Base-by-base conservation (phyloP, 1,140 invertebrate species). In the Solenopsis fugax region DNA sequence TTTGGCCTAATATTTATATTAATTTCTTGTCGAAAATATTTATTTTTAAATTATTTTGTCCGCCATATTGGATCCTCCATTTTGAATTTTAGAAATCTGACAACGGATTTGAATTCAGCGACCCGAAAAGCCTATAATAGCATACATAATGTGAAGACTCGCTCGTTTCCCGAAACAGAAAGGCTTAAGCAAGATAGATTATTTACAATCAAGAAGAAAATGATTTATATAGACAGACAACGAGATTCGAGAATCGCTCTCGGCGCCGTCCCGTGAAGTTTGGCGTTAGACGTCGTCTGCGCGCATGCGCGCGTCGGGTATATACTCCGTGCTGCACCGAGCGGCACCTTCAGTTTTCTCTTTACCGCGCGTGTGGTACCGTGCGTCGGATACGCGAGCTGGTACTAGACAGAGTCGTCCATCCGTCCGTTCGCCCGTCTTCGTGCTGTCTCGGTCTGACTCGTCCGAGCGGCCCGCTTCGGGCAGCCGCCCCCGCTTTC, bases 401-500 rank as follows among this genome's bases (percentile, higher is more conserved):
- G 45, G 10, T 24, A 13, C 10, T 24, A 13, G 29, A 56, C 29
- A 18, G 10, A 37, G 5, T 24, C 56, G 13, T 34, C 45, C 75
- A n/a, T 29, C 18, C 62, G n/a, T 34, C 13, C 62, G 24, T 50
- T 21, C 58, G 13, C 10, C 24, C 24, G 41, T 29, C 54, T 75
- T 69, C 71, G 71, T 71, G 41, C 54, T 16, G 41, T 60, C 71
- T 69, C 82, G 73, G 71, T 65, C 58, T 58, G 73, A 18, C 16
- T 80, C 82, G 82, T 34, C 72, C 58, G 73, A 24, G 58, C 45
- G 4, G 64, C 18, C 18, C 21, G 56, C 21, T 21, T 48, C 78
- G 78, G 37, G 52, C 65, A 72, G 69, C 69, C 80, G 45, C 80
- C 80, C 80, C 80, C 80, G 69, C 80, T 56, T 81, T 69, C 62